Evolutionary conservation across 2,888 invertebrate species (phyloP), one percentile per base, ranked within the genome.

Genomic region (Tiliacea aurago): DNA sequence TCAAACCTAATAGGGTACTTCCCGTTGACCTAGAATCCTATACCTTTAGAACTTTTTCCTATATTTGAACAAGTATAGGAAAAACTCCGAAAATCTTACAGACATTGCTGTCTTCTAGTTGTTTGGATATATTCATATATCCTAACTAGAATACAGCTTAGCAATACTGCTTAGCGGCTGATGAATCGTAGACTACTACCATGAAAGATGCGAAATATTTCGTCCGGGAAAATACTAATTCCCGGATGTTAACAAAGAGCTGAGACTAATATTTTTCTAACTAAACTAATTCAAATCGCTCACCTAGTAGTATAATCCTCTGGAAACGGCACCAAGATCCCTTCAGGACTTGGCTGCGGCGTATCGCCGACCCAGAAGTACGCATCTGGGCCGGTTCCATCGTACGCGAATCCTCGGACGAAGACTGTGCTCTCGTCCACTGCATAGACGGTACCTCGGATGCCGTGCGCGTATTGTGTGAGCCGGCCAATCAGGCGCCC

Each of bases 361-460:
- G 98, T 97, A 89, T 98, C 98, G 20, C 99, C 99, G 76, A 98
- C 98, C 99, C 98, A 99, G 96, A 99, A 99, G 95, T 97, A 98
- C 1, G 98, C 98, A 91, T 98, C 98, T 78, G 98, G 98, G 13
- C 98, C 98, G 11, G 97, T 98, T 58, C 99, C 99, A 90, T 99
- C 99, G 92, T 99, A 99, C 61, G 97, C 97, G 94, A 99, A 99
- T 58, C 98, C 98, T 89, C 98, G 86, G 0, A 99, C 98, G 95
- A 98, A 99, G 78, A 99, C 97, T 28, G 99, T 99, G 90, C 97
- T 97, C 91, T 99, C 99, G 91, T 99, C 99, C 10, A 99, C 98
- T 0, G 98, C 98, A 94, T 98, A 99, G 45, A 98, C 98, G 2
- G 97, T 97, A 49, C 99, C 99, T 85, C 97, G 97, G 85, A 98